A percentile compares a stretch with the other conserved stretches of the same genome.
Conservation (phyloP, 2,113 vertebrate species). For the Leptocoma aspasia region DNA sequence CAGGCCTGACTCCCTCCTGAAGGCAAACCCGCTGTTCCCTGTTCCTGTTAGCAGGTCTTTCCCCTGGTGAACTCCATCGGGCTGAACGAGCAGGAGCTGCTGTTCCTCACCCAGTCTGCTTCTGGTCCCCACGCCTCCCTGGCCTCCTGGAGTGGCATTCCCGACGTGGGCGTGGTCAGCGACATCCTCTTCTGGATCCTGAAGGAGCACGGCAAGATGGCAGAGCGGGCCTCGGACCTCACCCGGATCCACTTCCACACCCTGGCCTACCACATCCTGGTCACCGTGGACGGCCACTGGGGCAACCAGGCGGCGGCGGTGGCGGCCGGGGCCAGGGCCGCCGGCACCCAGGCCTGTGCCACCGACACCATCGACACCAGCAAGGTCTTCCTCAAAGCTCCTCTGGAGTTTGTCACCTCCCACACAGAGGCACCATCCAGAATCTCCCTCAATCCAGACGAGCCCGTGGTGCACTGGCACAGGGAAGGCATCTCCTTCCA, state of each 20-base stretch:
- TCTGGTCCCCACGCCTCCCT: constrained; percentile 84
- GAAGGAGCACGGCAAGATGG: constrained; percentile 78
- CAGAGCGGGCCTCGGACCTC: constrained; percentile 77
- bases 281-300: constrained; percentile 90
- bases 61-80: constrained; percentile 92
- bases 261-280: constrained; percentile 91
- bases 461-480: constrained; percentile 84
- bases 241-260: constrained; percentile 97
- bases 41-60: constrained; percentile 94
- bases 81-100: constrained; percentile 96
- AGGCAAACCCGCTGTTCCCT: not conserved
- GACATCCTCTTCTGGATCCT: constrained; percentile 97
- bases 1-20: not conserved
- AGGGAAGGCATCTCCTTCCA: constrained; percentile 86
- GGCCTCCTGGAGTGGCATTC: constrained; percentile 81
- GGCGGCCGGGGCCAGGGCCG: constrained; percentile 87
- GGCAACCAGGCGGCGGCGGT: constrained; percentile 88
- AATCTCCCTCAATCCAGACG: constrained; percentile 75
- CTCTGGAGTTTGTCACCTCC: constrained; percentile 83
- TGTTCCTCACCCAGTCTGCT: constrained; percentile 89
- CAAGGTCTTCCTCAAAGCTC: constrained; percentile 84
- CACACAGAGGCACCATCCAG: constrained; percentile 64
- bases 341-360: constrained; percentile 89
- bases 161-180: constrained; percentile 87
- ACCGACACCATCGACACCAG: constrained; percentile 74